Evolutionary conservation across 2,888 invertebrate genomes (phyloP).

Genomic region (Adineta ricciae): DNA sequence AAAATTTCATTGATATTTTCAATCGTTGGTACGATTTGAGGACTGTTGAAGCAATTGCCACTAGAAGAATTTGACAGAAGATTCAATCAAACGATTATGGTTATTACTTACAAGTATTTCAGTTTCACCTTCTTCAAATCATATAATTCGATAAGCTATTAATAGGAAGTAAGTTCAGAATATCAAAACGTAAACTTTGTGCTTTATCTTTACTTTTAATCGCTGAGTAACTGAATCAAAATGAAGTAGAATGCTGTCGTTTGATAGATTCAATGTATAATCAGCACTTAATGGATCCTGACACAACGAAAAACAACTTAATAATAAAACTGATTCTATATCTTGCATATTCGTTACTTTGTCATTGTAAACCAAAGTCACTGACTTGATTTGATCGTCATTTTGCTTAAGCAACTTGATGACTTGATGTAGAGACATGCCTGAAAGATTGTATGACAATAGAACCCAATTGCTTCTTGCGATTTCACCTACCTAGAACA

Average conservation of each 20-base stretch:
- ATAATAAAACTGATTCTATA: neutral
- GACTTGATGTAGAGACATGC: slow-evolving; percentile 95
- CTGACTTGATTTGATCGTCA: slow-evolving; percentile 83
- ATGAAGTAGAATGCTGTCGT: slow-evolving; percentile 87
- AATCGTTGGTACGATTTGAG: slow-evolving; percentile 85
- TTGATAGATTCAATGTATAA: slow-evolving; percentile 84
- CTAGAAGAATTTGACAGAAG: slow-evolving; percentile 37
- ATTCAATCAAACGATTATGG: too few relatives aligned
- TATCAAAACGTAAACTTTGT: too few relatives aligned
- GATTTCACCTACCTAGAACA: neutral
- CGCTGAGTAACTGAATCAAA: slow-evolving; percentile 89
- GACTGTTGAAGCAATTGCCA: slow-evolving; percentile 57
- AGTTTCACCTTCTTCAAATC: slow-evolving; percentile 90
- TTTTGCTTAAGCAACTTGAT: slow-evolving; percentile 90
- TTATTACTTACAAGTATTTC: slow-evolving; percentile 73
- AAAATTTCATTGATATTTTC: slow-evolving; percentile 97
- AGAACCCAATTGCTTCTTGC: neutral
- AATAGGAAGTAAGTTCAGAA: neutral
- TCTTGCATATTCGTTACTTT: slow-evolving; percentile 55
- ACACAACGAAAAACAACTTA: slow-evolving; percentile 44
- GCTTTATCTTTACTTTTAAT: slow-evolving; percentile 59
- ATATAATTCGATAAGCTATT: slow-evolving; percentile 81
- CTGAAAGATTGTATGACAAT: slow-evolving; percentile 50
- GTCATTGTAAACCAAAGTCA: slow-evolving; percentile 91
- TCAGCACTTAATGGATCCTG: slow-evolving; percentile 87